Evolutionary conservation across 1,140 invertebrate species (phyloP), one percentile per base, ranked within the genome.

Genomic region (Brachystomella parvula): DNA sequence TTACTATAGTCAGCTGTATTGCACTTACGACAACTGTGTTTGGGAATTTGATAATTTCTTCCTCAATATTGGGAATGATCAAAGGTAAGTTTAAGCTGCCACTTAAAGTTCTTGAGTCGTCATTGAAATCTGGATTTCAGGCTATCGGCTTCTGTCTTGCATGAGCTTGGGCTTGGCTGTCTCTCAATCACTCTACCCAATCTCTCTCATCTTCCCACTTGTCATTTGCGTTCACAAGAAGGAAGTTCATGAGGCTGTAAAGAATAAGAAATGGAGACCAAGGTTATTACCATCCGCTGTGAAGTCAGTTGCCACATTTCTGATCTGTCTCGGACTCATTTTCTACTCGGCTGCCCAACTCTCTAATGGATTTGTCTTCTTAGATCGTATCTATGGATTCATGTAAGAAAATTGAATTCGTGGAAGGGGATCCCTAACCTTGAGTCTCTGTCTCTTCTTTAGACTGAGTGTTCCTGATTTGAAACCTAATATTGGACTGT

Each of bases 401-500:
- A 89, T 90, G 88, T 90, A 82, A 84, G 86, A 82, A 64, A 31
- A 3, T 62, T 47, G 26, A 30, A 21, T 63, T 57, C 12, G 6
- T 47, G 6, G 6, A 19, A 44, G 15, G 6, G 1, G 2, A 0
- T 57, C 2, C 24, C 28, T 59, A 1, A 59, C 29, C 58, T 24
- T 58, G 73, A 65, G 71, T 71, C 65, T 66, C 70, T 67, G 71
- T 72, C 72, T 73, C 69, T 64, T 67, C 82, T 81, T 66, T 79
- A 89, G 87, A 76, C 82, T 91, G 62, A 84, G 84, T 56, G 92
- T 96, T 26, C 90, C 92, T 28, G 95, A 99, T 80, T 80, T 98
- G 56, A 89, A 92, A 71, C 96, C 96, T 28, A 99, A 98, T 76
- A 91, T 97, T 75, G 96, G 96, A 2, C 79, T 99, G 0, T 99